phyloP scores from a whole-genome alignment of 1,140 invertebrate genomes.

The Trypoxylus dichotomus region DNA sequence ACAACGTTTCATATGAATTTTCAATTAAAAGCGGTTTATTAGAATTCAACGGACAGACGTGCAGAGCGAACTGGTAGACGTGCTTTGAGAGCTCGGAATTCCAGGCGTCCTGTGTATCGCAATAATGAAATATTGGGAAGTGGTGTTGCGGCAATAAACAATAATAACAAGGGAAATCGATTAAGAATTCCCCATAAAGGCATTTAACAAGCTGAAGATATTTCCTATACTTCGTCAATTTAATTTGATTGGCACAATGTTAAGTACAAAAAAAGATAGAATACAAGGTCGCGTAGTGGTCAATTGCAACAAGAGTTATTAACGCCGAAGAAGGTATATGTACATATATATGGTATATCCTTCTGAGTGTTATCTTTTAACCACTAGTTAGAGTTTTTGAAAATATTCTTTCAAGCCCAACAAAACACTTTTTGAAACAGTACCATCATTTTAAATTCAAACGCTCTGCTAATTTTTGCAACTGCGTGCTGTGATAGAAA shows the following conservation, averaged over 20 bases:
- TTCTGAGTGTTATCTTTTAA: too few relatives aligned
- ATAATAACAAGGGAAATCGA: background rate
- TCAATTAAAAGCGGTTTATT: constrained; percentile 4
- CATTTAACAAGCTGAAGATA: background rate
- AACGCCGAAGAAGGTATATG: too few relatives aligned
- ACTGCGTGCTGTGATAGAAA: too few relatives aligned
- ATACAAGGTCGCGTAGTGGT: background rate
- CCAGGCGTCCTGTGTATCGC: background rate
- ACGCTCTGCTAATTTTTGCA: too few relatives aligned
- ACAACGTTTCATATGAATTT: background rate
- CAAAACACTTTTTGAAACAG: too few relatives aligned
- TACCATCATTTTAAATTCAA: too few relatives aligned
- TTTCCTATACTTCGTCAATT: background rate
- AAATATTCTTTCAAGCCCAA: too few relatives aligned
- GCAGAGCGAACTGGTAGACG: background rate
- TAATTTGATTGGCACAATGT: background rate
- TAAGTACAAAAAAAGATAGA: background rate
- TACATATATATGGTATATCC: too few relatives aligned
- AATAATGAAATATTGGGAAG: background rate
- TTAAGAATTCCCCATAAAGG: background rate
- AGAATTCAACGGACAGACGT: background rate
- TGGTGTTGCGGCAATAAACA: background rate
- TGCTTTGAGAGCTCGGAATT: background rate
- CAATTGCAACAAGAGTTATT: background rate
- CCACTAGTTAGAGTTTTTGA: too few relatives aligned